phyloP scores from a whole-genome alignment of 2,797 vertebrate species.

The Ispidina lecontei region DNA sequence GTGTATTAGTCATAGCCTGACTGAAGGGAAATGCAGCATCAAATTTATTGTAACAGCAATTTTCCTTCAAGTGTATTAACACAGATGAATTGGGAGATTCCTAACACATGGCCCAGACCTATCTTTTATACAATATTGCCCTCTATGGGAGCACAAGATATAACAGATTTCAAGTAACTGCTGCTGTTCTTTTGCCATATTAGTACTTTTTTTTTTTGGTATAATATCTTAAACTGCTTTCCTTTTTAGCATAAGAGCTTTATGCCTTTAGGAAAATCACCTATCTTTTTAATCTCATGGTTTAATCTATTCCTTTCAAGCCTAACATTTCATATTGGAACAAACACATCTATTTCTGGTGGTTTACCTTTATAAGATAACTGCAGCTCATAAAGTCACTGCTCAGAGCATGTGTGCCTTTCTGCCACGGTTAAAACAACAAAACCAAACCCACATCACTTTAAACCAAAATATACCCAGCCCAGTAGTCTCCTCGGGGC shows the following conservation, averaged over 20 bases:
- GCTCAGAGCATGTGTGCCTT: background rate
- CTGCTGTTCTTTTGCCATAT: background rate
- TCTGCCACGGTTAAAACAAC: background rate
- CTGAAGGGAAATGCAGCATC: slow-evolving; percentile 46
- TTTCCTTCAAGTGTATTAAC: slow-evolving; percentile 66
- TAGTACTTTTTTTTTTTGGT: background rate
- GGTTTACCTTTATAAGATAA: background rate
- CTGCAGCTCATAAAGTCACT: background rate
- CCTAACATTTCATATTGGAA: background rate
- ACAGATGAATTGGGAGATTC: slow-evolving; percentile 64
- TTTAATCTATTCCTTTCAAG: background rate
- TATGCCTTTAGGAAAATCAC: background rate
- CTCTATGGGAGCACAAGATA: slow-evolving; percentile 76
- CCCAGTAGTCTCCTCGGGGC: background rate
- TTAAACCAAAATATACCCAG: background rate
- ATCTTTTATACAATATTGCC: slow-evolving; percentile 83
- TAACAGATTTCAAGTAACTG: background rate
- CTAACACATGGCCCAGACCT: background rate
- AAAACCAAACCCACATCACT: background rate
- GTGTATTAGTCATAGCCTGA: slow-evolving; percentile 61
- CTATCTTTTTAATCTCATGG: background rate
- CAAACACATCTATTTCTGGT: background rate
- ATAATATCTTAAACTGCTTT: background rate
- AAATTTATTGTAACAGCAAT: slow-evolving; percentile 63
- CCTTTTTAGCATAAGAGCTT: background rate